Evolutionary conservation across 1,140 invertebrate genomes (phyloP).

Genomic region (Lasioglossum baleicum): DNA sequence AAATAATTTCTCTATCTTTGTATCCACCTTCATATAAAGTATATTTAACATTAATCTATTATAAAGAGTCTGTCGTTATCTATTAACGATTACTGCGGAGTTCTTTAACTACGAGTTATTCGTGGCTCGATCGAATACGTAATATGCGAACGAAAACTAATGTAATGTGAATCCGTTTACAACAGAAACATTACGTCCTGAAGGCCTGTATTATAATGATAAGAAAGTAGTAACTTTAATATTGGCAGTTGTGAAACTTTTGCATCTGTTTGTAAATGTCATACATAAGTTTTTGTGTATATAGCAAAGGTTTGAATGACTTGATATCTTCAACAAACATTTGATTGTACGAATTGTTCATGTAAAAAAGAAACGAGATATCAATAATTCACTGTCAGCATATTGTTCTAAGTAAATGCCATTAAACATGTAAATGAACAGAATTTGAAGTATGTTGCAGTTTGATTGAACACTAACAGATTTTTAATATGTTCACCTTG

Average conservation of each 20-base stretch:
- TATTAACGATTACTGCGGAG: no score
- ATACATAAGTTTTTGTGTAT: conserved; percentile 25
- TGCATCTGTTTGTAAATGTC: conserved; percentile 37
- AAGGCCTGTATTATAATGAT: conserved; percentile 45
- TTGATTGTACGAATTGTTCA: not conserved
- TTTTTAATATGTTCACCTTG: conserved; percentile 10
- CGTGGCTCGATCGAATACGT: not conserved
- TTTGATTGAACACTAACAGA: conserved; percentile 1
- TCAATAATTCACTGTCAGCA: not conserved
- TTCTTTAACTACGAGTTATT: not conserved
- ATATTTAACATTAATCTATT: not conserved
- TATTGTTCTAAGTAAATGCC: not conserved
- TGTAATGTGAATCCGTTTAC: conserved; percentile 23
- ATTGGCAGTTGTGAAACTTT: conserved; percentile 38
- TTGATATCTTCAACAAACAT: conserved; percentile 10
- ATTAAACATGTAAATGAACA: not conserved
- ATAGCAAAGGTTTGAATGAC: conserved; percentile 9
- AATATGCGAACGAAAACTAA: conserved; percentile 14
- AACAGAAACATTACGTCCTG: conserved; percentile 50
- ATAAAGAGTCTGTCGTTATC: no score
- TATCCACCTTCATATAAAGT: not conserved
- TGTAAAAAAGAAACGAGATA: conserved; percentile 5
- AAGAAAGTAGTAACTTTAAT: conserved; percentile 44
- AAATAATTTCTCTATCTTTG: not conserved
- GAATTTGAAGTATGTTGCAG: not conserved